Percentiles rank a stretch among this genome's conserved stretches.
Evolutionary conservation across 2,797 vertebrate genomes (phyloP).

Genomic region (Oreonectes daqikongensis): DNA sequence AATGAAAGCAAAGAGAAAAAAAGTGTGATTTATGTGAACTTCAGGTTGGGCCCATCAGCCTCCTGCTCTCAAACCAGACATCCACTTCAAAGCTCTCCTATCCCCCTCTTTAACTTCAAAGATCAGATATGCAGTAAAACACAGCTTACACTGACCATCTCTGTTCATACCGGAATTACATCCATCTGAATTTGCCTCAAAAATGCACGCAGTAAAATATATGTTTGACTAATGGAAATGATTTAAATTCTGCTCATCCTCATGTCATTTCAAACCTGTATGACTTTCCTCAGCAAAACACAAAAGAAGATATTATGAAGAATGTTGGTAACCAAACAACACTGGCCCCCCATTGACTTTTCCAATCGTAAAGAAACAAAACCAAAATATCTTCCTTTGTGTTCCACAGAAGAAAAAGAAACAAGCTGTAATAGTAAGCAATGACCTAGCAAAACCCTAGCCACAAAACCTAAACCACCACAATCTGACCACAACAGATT

Average conservation of each 20-base stretch:
- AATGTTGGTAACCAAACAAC: background rate
- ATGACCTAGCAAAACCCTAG: too few species aligned
- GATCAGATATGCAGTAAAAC: conserved; percentile 19
- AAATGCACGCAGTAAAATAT: background rate
- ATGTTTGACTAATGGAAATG: background rate
- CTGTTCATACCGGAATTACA: background rate
- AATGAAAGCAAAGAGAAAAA: background rate
- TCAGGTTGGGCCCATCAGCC: conserved; percentile 15
- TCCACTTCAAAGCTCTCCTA: conserved; percentile 13
- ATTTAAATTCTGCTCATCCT: too few species aligned
- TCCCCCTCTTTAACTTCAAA: conserved; percentile 31
- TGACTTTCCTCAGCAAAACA: too few species aligned
- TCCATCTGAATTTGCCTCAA: background rate
- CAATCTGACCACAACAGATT: too few species aligned
- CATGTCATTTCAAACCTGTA: too few species aligned
- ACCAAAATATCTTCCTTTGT: too few species aligned
- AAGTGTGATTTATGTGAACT: conserved; percentile 24
- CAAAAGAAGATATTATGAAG: too few species aligned
- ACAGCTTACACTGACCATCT: background rate
- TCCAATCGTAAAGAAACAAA: too few species aligned
- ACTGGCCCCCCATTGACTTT: too few species aligned
- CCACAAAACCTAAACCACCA: too few species aligned
- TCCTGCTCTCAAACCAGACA: conserved; percentile 12
- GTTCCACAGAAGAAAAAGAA: too few species aligned
- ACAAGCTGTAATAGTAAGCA: too few species aligned